Percentiles rank a stretch among this genome's conserved stretches.
These are phyloP conservation scores for Syngnathus typhle DNA, from an alignment of 2,113 vertebrate genomes.

Conservation along the genomic window DNA sequence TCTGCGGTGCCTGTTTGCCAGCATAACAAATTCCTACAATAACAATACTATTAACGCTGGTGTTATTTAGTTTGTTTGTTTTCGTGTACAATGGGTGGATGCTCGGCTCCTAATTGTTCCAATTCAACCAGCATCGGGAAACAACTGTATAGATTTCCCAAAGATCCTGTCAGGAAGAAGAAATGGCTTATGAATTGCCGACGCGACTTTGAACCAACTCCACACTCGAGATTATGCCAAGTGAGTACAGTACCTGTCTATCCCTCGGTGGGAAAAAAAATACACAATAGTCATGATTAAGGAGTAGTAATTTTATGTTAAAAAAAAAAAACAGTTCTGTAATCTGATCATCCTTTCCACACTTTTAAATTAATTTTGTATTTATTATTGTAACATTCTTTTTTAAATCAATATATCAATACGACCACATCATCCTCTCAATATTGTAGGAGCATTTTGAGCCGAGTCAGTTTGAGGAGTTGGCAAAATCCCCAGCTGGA, in stretches of 20 bases:
- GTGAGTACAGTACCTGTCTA: constrained; percentile 32
- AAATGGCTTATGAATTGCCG: constrained; percentile 76
- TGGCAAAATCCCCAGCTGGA: constrained; percentile 72
- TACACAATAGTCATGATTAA: background rate
- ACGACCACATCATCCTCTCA: background rate
- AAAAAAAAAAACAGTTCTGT: background rate
- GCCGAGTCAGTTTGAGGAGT: constrained; percentile 75
- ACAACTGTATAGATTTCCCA: constrained; percentile 75
- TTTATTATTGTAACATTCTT: background rate
- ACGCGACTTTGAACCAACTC: constrained; percentile 72
- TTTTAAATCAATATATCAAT: background rate
- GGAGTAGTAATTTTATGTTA: background rate
- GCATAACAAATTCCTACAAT: constrained; percentile 16
- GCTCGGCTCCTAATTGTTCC: constrained; percentile 75
- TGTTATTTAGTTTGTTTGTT: background rate
- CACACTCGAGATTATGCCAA: constrained; percentile 76
- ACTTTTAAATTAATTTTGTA: background rate
- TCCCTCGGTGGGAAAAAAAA: background rate
- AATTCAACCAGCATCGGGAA: constrained; percentile 76
- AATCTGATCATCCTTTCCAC: background rate
- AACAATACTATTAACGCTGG: constrained; percentile 20
- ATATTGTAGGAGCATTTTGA: constrained; percentile 72
- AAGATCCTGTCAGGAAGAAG: constrained; percentile 70
- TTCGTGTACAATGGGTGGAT: constrained; percentile 67
- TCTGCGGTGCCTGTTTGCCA: constrained; percentile 13